Evolutionary conservation across 2,888 invertebrate genomes (phyloP).

Genomic region (Sericinus montela): DNA sequence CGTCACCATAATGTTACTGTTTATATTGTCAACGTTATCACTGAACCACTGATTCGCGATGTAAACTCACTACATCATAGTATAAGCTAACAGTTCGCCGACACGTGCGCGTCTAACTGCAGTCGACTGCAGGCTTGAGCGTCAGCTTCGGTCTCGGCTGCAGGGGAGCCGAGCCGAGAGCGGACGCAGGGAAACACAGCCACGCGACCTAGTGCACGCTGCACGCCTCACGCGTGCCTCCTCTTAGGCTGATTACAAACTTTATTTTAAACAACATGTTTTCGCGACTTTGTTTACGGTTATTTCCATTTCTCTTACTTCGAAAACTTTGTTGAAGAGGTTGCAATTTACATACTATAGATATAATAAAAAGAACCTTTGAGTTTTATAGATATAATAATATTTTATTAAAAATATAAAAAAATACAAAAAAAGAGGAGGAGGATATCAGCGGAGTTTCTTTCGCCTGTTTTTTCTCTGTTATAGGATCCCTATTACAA

Average conservation of each 20-base stretch:
- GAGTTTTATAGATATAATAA: no score
- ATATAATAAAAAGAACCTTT: no score
- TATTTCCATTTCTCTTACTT: no score
- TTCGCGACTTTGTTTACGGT: no score
- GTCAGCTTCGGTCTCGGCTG: constrained; percentile 5
- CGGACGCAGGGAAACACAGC: constrained; percentile 27
- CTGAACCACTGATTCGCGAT: constrained; percentile 26
- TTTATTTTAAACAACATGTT: background rate
- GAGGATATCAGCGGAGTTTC: no score
- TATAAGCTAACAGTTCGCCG: background rate
- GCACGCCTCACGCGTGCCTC: constrained; percentile 61
- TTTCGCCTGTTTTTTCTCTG: no score
- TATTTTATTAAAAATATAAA: no score
- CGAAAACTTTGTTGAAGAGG: no score
- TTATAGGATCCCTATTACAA: no score
- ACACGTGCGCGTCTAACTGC: constrained; percentile 38
- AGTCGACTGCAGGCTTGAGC: constrained; percentile 37
- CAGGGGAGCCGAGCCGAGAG: constrained; percentile 25
- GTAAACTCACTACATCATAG: constrained; percentile 26
- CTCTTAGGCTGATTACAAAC: background rate
- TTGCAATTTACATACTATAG: no score
- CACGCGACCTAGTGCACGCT: constrained; percentile 51
- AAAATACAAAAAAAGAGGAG: no score
- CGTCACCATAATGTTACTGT: constrained; percentile 59
- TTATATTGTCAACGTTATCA: constrained; percentile 18